phyloP scores from a whole-genome alignment of 2,113 vertebrate genomes.

The Hypocryptadius cinnamomeus region DNA sequence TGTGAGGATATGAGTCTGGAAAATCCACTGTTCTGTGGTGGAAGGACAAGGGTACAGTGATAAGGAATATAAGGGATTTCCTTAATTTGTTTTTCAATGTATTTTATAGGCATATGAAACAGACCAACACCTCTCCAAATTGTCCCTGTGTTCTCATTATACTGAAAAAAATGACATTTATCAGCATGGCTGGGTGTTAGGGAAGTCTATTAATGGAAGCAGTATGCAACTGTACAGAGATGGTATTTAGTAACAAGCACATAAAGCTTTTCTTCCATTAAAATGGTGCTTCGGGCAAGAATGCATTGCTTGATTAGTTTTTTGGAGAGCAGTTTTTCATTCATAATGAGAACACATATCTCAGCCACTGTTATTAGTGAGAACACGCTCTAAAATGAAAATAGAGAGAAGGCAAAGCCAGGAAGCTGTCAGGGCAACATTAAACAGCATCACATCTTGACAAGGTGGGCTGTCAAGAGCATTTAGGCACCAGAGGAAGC shows the following conservation, averaged over 20 bases:
- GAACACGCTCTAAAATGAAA: neutral
- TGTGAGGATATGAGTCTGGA: neutral
- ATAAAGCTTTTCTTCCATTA: constrained; percentile 18
- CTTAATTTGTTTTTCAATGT: neutral
- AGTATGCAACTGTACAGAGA: neutral
- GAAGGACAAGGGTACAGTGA: neutral
- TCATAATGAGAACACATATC: constrained; percentile 15
- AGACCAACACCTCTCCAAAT: neutral
- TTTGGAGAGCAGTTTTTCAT: constrained; percentile 44
- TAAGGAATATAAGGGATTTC: neutral
- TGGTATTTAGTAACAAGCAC: neutral
- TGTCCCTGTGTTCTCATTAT: neutral
- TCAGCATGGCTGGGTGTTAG: neutral
- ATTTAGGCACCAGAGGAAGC: neutral
- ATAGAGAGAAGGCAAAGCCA: neutral
- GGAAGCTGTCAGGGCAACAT: neutral
- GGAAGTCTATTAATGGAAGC: neutral
- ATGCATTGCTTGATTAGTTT: constrained; percentile 6
- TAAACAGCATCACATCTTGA: neutral
- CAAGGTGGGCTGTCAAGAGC: neutral
- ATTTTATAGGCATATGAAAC: neutral
- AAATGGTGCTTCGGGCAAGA: constrained; percentile 17
- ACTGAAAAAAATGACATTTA: constrained; percentile 10
- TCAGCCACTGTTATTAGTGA: neutral
- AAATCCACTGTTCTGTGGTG: neutral